Percentiles rank a stretch among this genome's conserved stretches.
phyloP scores from a whole-genome alignment of 1,140 invertebrate genomes.

The Globodera rostochiensis region DNA sequence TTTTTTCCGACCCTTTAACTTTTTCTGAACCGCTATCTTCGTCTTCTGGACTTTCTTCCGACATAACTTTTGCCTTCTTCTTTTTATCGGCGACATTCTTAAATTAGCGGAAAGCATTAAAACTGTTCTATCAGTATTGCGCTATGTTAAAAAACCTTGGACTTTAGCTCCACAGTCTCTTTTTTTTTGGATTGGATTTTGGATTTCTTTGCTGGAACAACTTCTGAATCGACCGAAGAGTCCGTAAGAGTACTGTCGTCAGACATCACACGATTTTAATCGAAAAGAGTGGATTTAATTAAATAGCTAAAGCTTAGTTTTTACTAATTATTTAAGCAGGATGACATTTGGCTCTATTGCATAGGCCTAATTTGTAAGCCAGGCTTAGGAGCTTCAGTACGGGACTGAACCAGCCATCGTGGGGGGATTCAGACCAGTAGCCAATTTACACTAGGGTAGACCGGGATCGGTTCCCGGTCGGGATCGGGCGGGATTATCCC shows the following conservation, averaged over 20 bases:
- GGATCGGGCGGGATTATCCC: too few species aligned
- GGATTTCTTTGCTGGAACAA: slow-evolving; percentile 22
- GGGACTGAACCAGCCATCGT: too few species aligned
- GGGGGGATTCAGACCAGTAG: too few species aligned
- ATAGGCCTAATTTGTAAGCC: too few species aligned
- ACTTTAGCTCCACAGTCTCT: neutral
- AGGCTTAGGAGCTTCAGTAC: too few species aligned
- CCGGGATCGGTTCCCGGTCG: too few species aligned
- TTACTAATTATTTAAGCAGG: too few species aligned
- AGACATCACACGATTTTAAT: neutral
- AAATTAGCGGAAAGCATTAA: neutral
- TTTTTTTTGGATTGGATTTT: slow-evolving; percentile 3
- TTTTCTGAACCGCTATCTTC: neutral
- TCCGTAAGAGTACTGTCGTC: slow-evolving; percentile 1
- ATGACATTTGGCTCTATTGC: too few species aligned
- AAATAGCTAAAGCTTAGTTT: too few species aligned
- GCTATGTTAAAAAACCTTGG: neutral
- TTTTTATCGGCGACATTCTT: neutral
- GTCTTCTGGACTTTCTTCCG: slow-evolving; percentile 20
- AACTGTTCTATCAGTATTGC: neutral
- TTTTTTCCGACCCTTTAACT: neutral
- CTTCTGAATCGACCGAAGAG: slow-evolving; percentile 26
- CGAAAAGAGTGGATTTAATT: too few species aligned
- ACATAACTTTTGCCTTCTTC: neutral
- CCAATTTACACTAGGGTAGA: too few species aligned